Conservation (phyloP, 2,888 invertebrate genomes). For the Apocheima hispidaria region DNA sequence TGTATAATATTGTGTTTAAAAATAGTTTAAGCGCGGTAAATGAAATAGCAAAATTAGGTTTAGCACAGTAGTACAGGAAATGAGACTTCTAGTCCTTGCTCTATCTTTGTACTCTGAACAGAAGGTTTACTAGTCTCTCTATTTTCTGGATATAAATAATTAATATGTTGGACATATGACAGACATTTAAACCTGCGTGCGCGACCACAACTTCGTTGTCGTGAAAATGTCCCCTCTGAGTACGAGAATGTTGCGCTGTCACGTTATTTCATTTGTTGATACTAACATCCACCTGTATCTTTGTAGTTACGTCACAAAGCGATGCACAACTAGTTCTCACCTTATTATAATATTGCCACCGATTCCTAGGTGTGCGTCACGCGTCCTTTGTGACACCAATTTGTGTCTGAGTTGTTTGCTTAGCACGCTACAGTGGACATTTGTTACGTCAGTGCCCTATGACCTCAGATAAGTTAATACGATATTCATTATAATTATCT, state of each 20-base stretch:
- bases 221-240: slow-evolving; percentile 20
- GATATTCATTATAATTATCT: slow-evolving; percentile 22
- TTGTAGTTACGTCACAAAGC: slow-evolving; percentile 23
- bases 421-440: slow-evolving; percentile 21
- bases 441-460: slow-evolving; percentile 30
- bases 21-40: too few species aligned
- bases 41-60: too few species aligned
- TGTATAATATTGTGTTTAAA: too few species aligned
- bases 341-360: slow-evolving; percentile 15
- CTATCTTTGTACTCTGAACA: slow-evolving; percentile 1
- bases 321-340: slow-evolving; percentile 29
- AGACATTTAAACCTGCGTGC: slow-evolving; percentile 23
- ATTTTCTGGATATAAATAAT: slow-evolving; percentile 23
- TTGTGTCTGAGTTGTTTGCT: slow-evolving; percentile 27
- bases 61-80: neutral
- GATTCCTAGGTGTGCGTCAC: slow-evolving; percentile 18
- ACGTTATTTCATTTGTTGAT: slow-evolving; percentile 21
- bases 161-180: slow-evolving; percentile 21
- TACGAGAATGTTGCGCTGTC: slow-evolving; percentile 20
- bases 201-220: neutral
- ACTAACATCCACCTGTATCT: slow-evolving; percentile 10
- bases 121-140: slow-evolving; percentile 14
- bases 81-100: neutral
- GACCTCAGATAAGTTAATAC: slow-evolving; percentile 27
- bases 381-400: slow-evolving; percentile 27